phyloP scores from a whole-genome alignment of 2,797 vertebrate species.

The Paedocypris micromegethes region DNA sequence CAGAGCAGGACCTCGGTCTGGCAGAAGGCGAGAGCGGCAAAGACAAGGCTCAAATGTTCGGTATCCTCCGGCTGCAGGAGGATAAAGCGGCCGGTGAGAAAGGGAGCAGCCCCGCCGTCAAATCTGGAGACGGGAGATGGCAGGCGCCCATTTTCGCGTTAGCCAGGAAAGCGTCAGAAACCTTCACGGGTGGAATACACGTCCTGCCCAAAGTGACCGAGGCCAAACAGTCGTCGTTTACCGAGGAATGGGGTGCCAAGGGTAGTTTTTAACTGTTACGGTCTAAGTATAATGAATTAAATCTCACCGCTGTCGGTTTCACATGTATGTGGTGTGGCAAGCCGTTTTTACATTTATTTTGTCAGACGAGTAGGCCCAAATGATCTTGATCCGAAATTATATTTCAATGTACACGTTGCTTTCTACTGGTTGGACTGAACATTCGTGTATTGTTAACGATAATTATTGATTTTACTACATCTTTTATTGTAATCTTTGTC shows the following conservation, averaged over 20 bases:
- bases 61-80: constrained; percentile 72
- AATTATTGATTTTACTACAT: no score
- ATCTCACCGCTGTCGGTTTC: not conserved
- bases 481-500: no score
- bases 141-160: constrained; percentile 78
- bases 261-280: constrained; percentile 52
- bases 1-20: constrained; percentile 73
- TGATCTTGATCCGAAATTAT: no score
- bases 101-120: constrained; percentile 48
- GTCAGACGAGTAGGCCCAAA: not conserved
- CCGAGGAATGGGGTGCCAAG: constrained; percentile 67
- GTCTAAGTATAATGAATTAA: not conserved
- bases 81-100: constrained; percentile 64
- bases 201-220: constrained; percentile 74
- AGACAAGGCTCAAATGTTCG: constrained; percentile 70
- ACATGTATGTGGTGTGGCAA: constrained; percentile 12
- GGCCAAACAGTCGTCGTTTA: constrained; percentile 53
- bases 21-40: constrained; percentile 67
- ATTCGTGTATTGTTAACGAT: no score
- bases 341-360: not conserved
- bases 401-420: no score
- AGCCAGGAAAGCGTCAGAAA: constrained; percentile 78
- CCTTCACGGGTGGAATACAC: constrained; percentile 75
- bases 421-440: no score
- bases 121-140: constrained; percentile 72